These are phyloP conservation scores for Eristalinus aeneus DNA, from an alignment of 2,888 invertebrate species.

Conservation along the genomic window DNA sequence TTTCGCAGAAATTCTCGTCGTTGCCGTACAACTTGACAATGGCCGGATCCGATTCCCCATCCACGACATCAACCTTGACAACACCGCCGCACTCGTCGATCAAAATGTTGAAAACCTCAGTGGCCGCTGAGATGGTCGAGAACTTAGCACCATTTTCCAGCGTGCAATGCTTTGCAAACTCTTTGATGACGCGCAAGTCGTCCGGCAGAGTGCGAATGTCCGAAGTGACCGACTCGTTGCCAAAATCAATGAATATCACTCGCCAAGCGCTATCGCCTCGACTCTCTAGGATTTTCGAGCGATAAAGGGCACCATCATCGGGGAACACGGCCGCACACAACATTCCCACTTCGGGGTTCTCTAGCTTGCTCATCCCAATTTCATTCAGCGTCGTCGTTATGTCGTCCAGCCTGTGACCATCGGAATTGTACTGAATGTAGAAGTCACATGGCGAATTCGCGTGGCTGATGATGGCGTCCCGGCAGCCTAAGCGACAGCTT, in stretches of 20 bases:
- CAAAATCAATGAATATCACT: slow-evolving; percentile 87
- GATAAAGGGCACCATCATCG: slow-evolving; percentile 92
- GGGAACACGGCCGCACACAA: slow-evolving; percentile 89
- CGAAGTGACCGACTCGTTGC: slow-evolving; percentile 83
- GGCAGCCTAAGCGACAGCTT: slow-evolving; percentile 59
- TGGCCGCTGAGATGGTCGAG: slow-evolving; percentile 74
- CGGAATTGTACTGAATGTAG: slow-evolving; percentile 88
- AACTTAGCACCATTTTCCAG: slow-evolving; percentile 83
- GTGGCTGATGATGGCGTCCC: slow-evolving; percentile 85
- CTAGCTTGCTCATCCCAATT: slow-evolving; percentile 55
- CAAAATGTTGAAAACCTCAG: slow-evolving; percentile 75
- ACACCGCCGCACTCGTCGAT: slow-evolving; percentile 75
- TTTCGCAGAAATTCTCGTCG: slow-evolving; percentile 75
- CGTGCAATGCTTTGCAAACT: slow-evolving; percentile 83
- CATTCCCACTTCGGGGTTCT: slow-evolving; percentile 78
- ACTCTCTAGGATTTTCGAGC: slow-evolving; percentile 91
- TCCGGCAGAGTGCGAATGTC: slow-evolving; percentile 84
- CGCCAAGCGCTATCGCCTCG: slow-evolving; percentile 87
- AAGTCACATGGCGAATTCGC: slow-evolving; percentile 88
- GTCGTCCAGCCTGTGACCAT: slow-evolving; percentile 82
- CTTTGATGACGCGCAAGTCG: slow-evolving; percentile 82
- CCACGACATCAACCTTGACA: slow-evolving; percentile 75
- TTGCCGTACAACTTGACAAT: slow-evolving; percentile 75
- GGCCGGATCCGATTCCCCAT: slow-evolving; percentile 72
- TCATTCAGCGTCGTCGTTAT: slow-evolving; percentile 78